These are phyloP conservation scores for human DNA, from an alignment of 2,113 vertebrate species.

Conservation along the genomic window DNA sequence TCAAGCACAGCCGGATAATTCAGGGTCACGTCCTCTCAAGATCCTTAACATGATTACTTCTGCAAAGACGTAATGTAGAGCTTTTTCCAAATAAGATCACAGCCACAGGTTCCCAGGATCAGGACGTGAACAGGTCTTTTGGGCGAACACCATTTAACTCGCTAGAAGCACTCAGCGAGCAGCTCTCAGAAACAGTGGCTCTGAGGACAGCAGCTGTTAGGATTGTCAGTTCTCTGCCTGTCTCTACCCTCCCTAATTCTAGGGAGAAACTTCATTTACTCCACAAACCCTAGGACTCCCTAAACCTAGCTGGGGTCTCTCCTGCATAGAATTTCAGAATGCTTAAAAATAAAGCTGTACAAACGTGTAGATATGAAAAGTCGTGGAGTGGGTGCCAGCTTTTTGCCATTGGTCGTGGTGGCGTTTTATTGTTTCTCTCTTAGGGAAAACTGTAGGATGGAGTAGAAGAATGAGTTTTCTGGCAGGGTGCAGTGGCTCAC, in stretches of 20 bases:
- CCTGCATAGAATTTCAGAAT: neutral
- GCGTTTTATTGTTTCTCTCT: neutral
- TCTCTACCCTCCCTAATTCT: neutral
- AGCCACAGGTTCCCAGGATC: neutral
- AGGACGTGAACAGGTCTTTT: neutral
- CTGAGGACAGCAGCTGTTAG: neutral
- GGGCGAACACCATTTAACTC: neutral
- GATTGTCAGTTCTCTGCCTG: neutral
- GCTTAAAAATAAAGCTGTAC: neutral
- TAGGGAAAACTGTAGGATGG: neutral
- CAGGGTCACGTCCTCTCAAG: neutral
- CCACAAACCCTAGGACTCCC: neutral
- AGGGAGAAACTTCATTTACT: neutral
- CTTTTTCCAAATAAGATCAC: too few species aligned
- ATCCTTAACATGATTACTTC: neutral
- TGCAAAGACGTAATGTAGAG: neutral
- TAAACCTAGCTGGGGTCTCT: neutral
- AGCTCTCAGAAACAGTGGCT: neutral
- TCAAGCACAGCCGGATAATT: accelerated
- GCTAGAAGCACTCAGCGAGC: neutral
- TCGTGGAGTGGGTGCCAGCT: too few species aligned
- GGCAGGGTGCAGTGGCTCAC: too few species aligned
- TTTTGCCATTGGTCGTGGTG: neutral
- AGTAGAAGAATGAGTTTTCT: neutral
- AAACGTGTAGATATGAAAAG: neutral